Base-by-base conservation (phyloP, 2,113 vertebrate genomes). In the Alouatta palliata region DNA sequence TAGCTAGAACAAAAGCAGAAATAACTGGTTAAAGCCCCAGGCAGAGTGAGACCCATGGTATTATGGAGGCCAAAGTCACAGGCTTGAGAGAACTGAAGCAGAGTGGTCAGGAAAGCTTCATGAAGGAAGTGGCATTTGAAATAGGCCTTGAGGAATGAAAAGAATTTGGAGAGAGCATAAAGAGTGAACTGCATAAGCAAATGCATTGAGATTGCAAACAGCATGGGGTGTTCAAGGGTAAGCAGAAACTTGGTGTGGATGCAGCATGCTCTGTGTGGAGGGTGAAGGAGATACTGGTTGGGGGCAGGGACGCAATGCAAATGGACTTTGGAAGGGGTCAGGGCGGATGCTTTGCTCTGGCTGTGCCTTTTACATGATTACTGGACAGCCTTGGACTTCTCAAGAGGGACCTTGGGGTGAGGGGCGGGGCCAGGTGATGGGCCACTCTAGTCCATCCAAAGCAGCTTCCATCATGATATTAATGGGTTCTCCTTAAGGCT, bases 201-300 rank as follows among this genome's bases (percentile, higher is more conserved):
- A 43, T 6, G 4, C 17, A 5, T 7, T 32, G 21, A 75, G 52
- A 58, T 70, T 0, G 0, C 91, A 40, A 64, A 23, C 2, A n/a
- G 77, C 32, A 6, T 1, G 3, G 56, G 49, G 5, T 0, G 0
- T 54, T 37, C 0, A 47, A 68, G 27, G 56, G 37, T 52, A 20
- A 27, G 13, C 43, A 66, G 83, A 73, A 37, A 10, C 58, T 6
- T 64, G 47, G 25, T 20, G 32, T 52, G 49, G 17, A 70, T 90
- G 19, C 68, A 49, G 61, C 3, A 3, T 17, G 47, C 14, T 30
- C 0, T 14, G 35, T 35, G 35, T 0, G 5, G 4, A 75, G 19
- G 27, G 76, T 8, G 35, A 43, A 54, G 85, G 81, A 56, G 25
- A 61, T 1, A 11, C 3, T 87, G 25, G 82, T 40, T 32, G 32